A percentile compares a stretch with the other conserved stretches of the same genome.
Conservation (phyloP, 2,113 vertebrate species). For the Muscicapa adusta region DNA sequence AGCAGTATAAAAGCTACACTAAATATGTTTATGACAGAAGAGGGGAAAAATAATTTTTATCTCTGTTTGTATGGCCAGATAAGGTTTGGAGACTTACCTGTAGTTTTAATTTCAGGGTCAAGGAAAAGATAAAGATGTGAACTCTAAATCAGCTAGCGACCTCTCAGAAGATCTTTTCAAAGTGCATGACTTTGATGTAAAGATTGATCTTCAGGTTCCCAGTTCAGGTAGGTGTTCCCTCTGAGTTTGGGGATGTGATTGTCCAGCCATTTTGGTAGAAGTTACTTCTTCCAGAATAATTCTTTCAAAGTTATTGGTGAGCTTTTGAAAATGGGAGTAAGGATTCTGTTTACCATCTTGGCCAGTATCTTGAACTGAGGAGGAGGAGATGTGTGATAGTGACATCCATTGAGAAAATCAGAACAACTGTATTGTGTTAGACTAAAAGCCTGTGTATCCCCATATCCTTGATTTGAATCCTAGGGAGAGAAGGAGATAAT, state of each 20-base stretch:
- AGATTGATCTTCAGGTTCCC: constrained; percentile 98
- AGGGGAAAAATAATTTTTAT: background rate
- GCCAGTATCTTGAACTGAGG: background rate
- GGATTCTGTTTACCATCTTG: background rate
- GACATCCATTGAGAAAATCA: background rate
- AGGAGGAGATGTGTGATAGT: background rate
- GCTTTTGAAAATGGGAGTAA: background rate
- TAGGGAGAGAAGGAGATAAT: background rate
- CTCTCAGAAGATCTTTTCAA: constrained; percentile 98
- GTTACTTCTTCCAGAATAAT: background rate
- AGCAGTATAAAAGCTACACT: background rate
- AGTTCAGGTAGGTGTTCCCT: constrained; percentile 84
- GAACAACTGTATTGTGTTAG: background rate
- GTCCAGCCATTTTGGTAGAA: background rate
- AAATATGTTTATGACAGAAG: background rate
- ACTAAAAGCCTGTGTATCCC: background rate
- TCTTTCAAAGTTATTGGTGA: background rate
- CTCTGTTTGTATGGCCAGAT: background rate
- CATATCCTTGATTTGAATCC: background rate
- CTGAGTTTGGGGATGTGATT: background rate
- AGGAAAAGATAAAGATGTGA: constrained; percentile 88
- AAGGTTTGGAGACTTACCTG: background rate
- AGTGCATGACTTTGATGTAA: constrained; percentile 98
- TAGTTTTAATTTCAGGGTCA: constrained; percentile 74
- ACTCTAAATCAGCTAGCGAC: constrained; percentile 89